These are phyloP conservation scores for Acrocephalus scirpaceus DNA, from an alignment of 2,797 vertebrate species.

Conservation along the genomic window DNA sequence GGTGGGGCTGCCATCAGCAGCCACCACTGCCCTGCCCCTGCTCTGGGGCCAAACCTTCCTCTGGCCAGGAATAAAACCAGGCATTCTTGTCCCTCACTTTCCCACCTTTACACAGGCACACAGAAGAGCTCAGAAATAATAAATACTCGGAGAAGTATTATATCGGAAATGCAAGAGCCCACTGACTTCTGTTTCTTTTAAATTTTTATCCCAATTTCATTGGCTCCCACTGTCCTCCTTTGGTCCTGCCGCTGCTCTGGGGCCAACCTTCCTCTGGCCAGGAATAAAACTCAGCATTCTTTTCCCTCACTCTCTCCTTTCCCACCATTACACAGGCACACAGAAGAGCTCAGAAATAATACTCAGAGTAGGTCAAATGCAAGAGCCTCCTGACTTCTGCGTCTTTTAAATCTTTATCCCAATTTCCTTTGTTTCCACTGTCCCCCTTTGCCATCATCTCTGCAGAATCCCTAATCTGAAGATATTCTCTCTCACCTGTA, in stretches of 20 bases:
- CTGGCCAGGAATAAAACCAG: not conserved
- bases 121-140: not conserved
- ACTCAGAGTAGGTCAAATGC: not conserved
- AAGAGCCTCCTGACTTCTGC: not conserved
- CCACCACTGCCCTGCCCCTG: not conserved
- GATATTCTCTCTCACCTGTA: not conserved
- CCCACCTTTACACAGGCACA: not conserved
- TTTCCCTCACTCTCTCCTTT: no score
- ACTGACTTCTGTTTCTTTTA: not conserved
- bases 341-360: not conserved
- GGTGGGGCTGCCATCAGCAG: not conserved
- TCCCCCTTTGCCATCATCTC: not conserved
- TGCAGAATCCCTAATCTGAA: not conserved
- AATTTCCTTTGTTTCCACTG: not conserved
- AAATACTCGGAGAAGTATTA: not conserved
- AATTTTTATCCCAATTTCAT: not conserved
- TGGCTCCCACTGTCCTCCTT: not conserved
- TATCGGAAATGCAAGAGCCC: not conserved
- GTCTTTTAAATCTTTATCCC: not conserved
- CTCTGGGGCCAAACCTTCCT: not conserved
- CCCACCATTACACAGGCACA: not conserved
- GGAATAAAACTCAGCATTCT: no score
- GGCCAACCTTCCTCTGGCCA: no score
- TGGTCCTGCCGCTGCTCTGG: no score
- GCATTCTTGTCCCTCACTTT: not conserved